Evolutionary conservation across 1,140 invertebrate genomes (phyloP).

Genomic region (Phymastichus coffea): DNA sequence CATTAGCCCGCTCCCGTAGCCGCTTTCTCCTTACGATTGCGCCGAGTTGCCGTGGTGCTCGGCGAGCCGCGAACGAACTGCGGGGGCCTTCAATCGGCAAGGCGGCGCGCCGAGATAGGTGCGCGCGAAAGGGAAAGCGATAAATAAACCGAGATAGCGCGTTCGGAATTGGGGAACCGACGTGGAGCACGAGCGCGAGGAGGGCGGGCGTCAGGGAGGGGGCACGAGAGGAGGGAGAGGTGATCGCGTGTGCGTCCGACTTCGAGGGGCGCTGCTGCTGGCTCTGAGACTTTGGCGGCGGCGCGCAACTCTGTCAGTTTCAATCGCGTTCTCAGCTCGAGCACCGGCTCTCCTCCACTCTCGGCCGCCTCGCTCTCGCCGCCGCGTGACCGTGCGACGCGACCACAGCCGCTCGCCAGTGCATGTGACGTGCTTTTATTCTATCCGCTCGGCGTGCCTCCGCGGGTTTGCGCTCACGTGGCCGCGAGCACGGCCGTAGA

Average conservation of each 20-base stretch:
- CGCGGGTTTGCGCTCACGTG: too few relatives aligned
- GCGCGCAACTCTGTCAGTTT: constrained; percentile 33
- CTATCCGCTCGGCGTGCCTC: too few relatives aligned
- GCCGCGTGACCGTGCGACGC: not conserved
- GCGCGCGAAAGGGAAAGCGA: not conserved
- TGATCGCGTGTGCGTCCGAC: constrained; percentile 6
- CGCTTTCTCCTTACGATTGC: too few relatives aligned
- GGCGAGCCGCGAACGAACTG: too few relatives aligned
- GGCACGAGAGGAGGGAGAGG: constrained; percentile 28
- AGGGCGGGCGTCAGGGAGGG: not conserved
- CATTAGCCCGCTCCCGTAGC: too few relatives aligned
- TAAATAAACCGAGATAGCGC: not conserved
- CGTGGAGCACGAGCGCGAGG: not conserved
- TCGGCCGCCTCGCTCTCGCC: not conserved
- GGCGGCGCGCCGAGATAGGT: too few relatives aligned
- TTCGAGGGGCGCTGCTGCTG: constrained; percentile 27
- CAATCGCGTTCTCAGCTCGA: constrained; percentile 33
- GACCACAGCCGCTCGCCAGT: too few relatives aligned
- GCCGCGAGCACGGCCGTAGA: too few relatives aligned
- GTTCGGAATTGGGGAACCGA: not conserved
- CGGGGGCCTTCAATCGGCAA: too few relatives aligned
- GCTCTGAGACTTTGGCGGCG: constrained; percentile 10
- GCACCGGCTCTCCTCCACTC: not conserved
- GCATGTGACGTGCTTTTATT: too few relatives aligned
- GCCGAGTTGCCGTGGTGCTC: too few relatives aligned